Evolutionary conservation across 2,888 invertebrate genomes (phyloP), one percentile per base, ranked within the genome.

Genomic region (Chaitophorus viminalis): DNA sequence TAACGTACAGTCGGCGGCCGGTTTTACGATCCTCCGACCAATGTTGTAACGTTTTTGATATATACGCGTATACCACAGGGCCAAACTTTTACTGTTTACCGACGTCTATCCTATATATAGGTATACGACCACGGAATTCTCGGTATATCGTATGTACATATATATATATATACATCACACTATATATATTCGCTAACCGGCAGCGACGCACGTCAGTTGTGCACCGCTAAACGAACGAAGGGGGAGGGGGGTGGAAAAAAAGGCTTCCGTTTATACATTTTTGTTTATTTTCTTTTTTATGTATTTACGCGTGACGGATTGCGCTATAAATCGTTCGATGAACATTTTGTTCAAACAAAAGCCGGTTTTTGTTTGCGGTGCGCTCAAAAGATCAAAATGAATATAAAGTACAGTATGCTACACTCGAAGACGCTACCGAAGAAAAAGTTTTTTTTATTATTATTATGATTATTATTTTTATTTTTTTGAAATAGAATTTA

Each of bases 271-370:
- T 68, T 21, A 46, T 68, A 21, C 29, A 29, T 25, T 60, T 60
- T 60, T 54, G 54, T 54, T 54, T 68, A 9, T 31, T 60, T 65
- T 25, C 25, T n/a, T 46, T 81, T 68, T 46, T 68, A 25, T 81
- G 4, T 14, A 68, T 46, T 82, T 82, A 31, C 46, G 25, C 82
- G 5, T 52, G 33, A 82, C 72, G n/a, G 52, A 54, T 72, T 72
- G 72, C 6, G 72, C 72, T 31, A 72, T 82, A 82, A 82, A 82
- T 82, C 82, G 72, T 82, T 72, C 52, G 6, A 54, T 72, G 46
- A 72, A 82, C 82, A 70, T 82, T 82, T 54, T 29, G 18, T 74
- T 82, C 36, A 54, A 82, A 82, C 54, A 82, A 82, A 82, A 74
- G 82, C 82, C 72, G 54, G 72, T 82, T 82, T n/a, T 82, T 74